Conservation (phyloP, 2,113 vertebrate genomes). For the Neofelis nebulosa region DNA sequence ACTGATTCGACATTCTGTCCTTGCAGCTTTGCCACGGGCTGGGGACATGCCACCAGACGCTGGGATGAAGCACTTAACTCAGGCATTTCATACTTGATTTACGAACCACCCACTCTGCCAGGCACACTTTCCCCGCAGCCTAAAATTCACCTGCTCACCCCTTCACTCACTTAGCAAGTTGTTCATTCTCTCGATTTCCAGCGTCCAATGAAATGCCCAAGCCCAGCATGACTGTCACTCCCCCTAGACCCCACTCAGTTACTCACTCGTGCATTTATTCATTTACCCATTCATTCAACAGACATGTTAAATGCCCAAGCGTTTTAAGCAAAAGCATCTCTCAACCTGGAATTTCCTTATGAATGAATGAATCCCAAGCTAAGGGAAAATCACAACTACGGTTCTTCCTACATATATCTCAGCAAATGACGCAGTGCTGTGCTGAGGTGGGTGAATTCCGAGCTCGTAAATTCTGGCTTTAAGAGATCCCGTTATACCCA, state of each 20-base stretch:
- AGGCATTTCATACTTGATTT: rapidly evolving
- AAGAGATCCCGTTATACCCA: rapidly evolving
- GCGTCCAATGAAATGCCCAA: rapidly evolving
- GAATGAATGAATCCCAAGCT: neutral
- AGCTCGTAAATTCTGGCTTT: too few relatives aligned
- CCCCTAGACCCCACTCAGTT: neutral
- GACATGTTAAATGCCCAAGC: rapidly evolving
- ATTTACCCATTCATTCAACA: rapidly evolving
- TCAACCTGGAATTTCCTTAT: neutral
- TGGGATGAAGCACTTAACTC: neutral
- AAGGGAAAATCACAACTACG: rapidly evolving
- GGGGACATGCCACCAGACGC: neutral
- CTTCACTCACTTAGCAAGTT: neutral
- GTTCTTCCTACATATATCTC: rapidly evolving
- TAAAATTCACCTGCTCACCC: rapidly evolving
- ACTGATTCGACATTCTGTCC: rapidly evolving
- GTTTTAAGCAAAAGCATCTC: neutral
- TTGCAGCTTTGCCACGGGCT: rapidly evolving
- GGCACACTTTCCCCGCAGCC: rapidly evolving
- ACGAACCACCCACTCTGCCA: neutral
- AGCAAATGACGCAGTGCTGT: rapidly evolving
- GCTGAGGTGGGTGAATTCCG: rapidly evolving
- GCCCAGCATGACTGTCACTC: rapidly evolving
- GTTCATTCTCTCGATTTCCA: neutral
- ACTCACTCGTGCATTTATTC: neutral